phyloP scores from a whole-genome alignment of 1,140 invertebrate genomes.

The Drosophila tsacasi region DNA sequence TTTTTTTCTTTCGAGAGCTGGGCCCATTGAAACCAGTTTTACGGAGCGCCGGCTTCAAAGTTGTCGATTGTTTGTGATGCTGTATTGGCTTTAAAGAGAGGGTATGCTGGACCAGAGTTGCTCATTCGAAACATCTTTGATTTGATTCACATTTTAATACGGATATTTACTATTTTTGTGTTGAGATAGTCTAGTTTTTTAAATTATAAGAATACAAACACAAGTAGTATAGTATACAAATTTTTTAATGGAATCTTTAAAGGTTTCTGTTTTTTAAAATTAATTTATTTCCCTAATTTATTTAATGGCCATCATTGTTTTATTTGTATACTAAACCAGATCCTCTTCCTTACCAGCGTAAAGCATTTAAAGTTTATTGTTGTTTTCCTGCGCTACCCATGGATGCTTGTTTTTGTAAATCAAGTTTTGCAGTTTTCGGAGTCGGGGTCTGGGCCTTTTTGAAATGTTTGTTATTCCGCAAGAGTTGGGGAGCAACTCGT shows the following conservation, averaged over 20 bases:
- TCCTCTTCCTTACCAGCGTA: conserved; percentile 10
- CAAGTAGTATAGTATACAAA: not conserved
- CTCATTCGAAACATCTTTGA: not conserved
- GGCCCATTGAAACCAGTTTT: conserved; percentile 57
- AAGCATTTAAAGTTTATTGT: conserved; percentile 60
- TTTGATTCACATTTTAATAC: not conserved
- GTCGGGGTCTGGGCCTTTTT: conserved; percentile 40
- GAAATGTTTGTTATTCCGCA: conserved; percentile 76
- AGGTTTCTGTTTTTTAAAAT: not conserved
- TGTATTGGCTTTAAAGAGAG: not conserved
- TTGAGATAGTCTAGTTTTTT: not conserved
- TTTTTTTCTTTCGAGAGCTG: conserved; percentile 9
- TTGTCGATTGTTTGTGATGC: conserved; percentile 51
- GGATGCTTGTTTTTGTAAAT: conserved; percentile 66
- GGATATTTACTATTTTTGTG: not conserved
- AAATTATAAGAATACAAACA: not conserved
- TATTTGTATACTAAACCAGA: conserved; percentile 3
- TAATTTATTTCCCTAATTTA: conserved; percentile 6
- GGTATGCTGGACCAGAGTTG: conserved; percentile 4
- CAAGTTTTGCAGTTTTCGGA: conserved; percentile 74
- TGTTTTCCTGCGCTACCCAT: conserved; percentile 11
- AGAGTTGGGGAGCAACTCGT: conserved; percentile 72
- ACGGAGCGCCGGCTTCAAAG: conserved; percentile 63
- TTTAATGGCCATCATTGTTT: conserved; percentile 7
- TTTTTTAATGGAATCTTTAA: not conserved